Conservation (phyloP, 2,888 invertebrate genomes). For the Andrena bucephala region DNA sequence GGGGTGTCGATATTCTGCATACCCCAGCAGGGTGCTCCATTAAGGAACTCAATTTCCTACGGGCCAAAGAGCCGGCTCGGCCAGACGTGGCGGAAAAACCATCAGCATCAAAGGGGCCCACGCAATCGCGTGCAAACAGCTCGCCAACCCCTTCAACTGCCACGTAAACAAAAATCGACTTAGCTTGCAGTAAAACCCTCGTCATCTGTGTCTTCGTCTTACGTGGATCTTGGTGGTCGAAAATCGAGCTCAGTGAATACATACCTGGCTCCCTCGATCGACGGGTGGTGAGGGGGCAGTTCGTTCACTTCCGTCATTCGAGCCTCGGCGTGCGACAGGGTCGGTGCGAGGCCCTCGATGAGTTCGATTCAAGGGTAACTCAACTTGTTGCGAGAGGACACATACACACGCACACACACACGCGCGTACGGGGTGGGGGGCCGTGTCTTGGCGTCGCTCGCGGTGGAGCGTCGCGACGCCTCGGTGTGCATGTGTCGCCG, state of each 20-base stretch:
- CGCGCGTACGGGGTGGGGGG: slow-evolving; percentile 7
- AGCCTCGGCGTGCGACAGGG: background rate
- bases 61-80: background rate
- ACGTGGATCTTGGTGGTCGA: background rate
- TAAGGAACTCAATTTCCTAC: background rate
- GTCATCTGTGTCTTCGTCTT: too few species aligned
- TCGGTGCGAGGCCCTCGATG: slow-evolving; percentile 5
- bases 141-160: too few species aligned
- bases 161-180: too few species aligned
- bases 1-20: background rate
- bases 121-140: too few species aligned
- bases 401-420: too few species aligned
- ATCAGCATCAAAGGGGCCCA: too few species aligned
- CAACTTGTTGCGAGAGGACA: slow-evolving; percentile 53
- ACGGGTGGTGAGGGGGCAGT: background rate
- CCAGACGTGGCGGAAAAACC: too few species aligned
- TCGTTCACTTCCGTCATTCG: background rate
- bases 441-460: slow-evolving; percentile 19
- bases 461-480: slow-evolving; percentile 8
- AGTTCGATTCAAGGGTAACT: slow-evolving; percentile 40
- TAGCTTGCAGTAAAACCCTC: too few species aligned
- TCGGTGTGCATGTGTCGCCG: slow-evolving; percentile 27
- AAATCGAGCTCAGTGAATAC: background rate
- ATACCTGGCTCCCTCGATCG: background rate
- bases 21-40: background rate